These are phyloP conservation scores for Chesias legatella DNA, from an alignment of 2,888 invertebrate genomes.

Conservation along the genomic window DNA sequence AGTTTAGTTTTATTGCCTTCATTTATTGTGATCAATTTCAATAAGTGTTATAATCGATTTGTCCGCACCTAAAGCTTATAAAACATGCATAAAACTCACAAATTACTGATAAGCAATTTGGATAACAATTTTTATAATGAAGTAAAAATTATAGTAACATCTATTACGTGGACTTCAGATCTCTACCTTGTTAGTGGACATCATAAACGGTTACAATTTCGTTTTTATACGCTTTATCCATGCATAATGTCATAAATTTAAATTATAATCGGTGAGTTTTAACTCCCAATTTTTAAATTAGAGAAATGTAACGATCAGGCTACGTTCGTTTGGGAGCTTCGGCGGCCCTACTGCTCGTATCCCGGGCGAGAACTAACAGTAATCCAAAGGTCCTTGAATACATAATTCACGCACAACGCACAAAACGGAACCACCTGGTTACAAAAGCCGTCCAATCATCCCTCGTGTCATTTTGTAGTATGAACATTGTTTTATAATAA, in stretches of 20 bases:
- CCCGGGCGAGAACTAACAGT: too few species aligned
- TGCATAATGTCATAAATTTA: slow-evolving; percentile 68
- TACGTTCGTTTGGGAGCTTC: slow-evolving; percentile 50
- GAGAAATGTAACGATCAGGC: slow-evolving; percentile 64
- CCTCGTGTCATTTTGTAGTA: too few species aligned
- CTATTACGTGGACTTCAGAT: slow-evolving; percentile 41
- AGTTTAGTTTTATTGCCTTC: slow-evolving; percentile 13
- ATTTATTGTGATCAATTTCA: slow-evolving; percentile 14
- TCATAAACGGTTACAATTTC: slow-evolving; percentile 57
- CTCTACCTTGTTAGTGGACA: slow-evolving; percentile 58
- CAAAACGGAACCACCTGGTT: too few species aligned
- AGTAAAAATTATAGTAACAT: slow-evolving; percentile 40
- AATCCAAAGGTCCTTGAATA: too few species aligned
- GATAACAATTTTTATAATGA: slow-evolving; percentile 37
- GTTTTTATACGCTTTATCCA: slow-evolving; percentile 58
- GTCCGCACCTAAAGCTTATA: slow-evolving; percentile 14
- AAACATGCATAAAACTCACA: slow-evolving; percentile 33
- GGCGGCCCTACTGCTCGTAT: slow-evolving; percentile 45
- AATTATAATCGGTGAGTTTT: slow-evolving; percentile 73
- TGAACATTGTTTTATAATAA: too few species aligned
- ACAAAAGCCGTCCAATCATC: too few species aligned
- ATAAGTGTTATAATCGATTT: slow-evolving; percentile 20
- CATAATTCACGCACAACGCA: too few species aligned
- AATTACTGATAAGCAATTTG: slow-evolving; percentile 37
- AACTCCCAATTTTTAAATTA: slow-evolving; percentile 74